phyloP scores from a whole-genome alignment of 2,797 vertebrate species.

The Paedocypris micromegethes region DNA sequence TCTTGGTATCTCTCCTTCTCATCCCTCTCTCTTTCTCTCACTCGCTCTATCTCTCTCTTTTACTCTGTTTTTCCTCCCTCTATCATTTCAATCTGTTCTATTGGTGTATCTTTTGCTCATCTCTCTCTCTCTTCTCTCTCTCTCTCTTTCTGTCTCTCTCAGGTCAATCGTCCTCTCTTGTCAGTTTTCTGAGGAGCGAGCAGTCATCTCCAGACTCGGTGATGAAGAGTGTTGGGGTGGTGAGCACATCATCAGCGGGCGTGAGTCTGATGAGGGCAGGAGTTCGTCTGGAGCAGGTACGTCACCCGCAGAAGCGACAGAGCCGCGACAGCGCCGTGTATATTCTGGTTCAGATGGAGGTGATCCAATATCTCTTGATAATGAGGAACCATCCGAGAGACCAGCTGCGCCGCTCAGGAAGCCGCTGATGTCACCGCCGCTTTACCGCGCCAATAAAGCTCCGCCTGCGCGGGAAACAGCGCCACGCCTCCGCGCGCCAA shows the following conservation, averaged over 20 bases:
- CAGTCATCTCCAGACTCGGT: slow-evolving; percentile 66
- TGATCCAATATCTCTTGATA: neutral
- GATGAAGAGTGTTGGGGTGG: slow-evolving; percentile 51
- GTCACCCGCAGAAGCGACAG: slow-evolving; percentile 30
- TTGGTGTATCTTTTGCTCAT: neutral
- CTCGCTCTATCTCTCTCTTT: no score
- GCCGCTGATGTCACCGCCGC: neutral
- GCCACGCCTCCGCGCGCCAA: neutral
- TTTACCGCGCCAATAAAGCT: neutral
- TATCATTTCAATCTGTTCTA: no score
- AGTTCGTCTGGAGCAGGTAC: slow-evolving; percentile 58
- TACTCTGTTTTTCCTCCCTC: no score
- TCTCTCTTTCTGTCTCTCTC: slow-evolving; percentile 29
- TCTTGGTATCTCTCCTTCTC: no score
- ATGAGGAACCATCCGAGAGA: neutral
- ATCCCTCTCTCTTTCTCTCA: no score
- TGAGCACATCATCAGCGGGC: slow-evolving; percentile 43
- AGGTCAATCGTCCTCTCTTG: slow-evolving; percentile 59
- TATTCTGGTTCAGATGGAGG: slow-evolving; percentile 5
- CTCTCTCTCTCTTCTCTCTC: slow-evolving; percentile 24
- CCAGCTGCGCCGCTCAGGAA: neutral
- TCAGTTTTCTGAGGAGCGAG: slow-evolving; percentile 58
- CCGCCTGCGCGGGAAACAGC: neutral
- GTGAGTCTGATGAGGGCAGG: slow-evolving; percentile 58
- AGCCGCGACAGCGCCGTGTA: neutral